Percentiles rank a stretch among this genome's conserved stretches.
Conservation (phyloP, 2,113 vertebrate species). For the Thermophis baileyi region DNA sequence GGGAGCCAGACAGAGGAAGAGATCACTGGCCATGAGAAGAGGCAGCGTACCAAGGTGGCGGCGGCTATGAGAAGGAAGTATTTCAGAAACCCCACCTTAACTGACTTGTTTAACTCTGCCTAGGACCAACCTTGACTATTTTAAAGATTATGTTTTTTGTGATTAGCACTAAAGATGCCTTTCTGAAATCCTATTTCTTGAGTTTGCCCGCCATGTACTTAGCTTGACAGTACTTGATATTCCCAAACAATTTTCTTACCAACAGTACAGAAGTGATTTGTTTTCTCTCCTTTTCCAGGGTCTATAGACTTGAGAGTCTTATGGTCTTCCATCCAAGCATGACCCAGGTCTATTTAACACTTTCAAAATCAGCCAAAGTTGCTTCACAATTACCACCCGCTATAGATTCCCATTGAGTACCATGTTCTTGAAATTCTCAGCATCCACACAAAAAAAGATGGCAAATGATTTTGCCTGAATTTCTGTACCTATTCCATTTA, state of each 20-base stretch:
- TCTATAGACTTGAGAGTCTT: background rate
- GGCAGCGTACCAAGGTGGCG: background rate
- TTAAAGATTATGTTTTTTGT: background rate
- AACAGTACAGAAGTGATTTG: background rate
- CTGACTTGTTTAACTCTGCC: background rate
- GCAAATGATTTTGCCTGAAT: constrained; percentile 2
- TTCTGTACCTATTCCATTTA: constrained; percentile 5
- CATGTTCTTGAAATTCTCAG: constrained; percentile 12
- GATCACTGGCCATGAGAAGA: background rate
- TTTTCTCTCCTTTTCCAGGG: background rate
- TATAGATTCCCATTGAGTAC: constrained; percentile 45
- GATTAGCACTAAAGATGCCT: background rate
- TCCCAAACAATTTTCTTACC: background rate
- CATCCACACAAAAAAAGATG: constrained; percentile 1
- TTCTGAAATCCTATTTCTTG: background rate
- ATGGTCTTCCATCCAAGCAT: background rate
- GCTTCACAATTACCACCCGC: constrained; percentile 75
- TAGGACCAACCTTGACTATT: background rate
- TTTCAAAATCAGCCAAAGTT: background rate
- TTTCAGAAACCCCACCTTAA: background rate
- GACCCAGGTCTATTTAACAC: background rate
- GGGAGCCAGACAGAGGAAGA: background rate
- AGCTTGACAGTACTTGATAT: background rate
- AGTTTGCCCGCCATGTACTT: background rate
- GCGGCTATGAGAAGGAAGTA: background rate